Evolutionary conservation across 2,113 vertebrate genomes (phyloP), one percentile per base, ranked within the genome.

Genomic region (Agapornis roseicollis): DNA sequence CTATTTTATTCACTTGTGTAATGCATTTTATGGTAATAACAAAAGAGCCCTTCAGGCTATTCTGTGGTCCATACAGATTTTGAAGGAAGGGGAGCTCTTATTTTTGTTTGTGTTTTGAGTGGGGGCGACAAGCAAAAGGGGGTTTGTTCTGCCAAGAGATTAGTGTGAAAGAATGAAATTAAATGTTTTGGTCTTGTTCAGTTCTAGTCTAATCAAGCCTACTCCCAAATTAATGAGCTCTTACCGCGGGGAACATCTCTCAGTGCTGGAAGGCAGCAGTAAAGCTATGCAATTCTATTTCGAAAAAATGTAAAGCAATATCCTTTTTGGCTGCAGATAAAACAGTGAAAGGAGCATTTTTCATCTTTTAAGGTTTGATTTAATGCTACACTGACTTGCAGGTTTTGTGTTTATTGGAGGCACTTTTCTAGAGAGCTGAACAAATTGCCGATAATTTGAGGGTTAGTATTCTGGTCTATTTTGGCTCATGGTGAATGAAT

Each of bases 291-390:
- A 92, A 41, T 69, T 93, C 84, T 87, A 95, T 87, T 96, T 96
- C 82, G 2, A 96, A 97, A 96, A 96, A 96, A 96, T 82, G 86
- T 93, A 97, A 91, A 94, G 93, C 81, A 85, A 93, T 97, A 96
- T 96, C 96, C 90, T 96, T 91, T 91, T 96, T 95, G 96, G 97
- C 94, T 84, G 88, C 90, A 88, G 97, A 96, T 97, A 74, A 97
- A 97, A 97, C 84, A 23, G 81, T 25, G 72, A 90, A 89, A 78
- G 68, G 76, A 72, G n/a, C 74, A 86, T 94, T 94, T 95, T 96
- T 96, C 96, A 93, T 96, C 96, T 96, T 90, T 39, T 90, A 73
- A 89, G 91, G 83, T 91, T 96, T 97, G 93, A 97, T 95, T 97
- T 97, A 94, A 93, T 93, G 94, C 90, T 95, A 84, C 39, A 55